These are phyloP conservation scores for Anolis apletophallus DNA, from an alignment of 2,797 vertebrate genomes.

Conservation along the genomic window DNA sequence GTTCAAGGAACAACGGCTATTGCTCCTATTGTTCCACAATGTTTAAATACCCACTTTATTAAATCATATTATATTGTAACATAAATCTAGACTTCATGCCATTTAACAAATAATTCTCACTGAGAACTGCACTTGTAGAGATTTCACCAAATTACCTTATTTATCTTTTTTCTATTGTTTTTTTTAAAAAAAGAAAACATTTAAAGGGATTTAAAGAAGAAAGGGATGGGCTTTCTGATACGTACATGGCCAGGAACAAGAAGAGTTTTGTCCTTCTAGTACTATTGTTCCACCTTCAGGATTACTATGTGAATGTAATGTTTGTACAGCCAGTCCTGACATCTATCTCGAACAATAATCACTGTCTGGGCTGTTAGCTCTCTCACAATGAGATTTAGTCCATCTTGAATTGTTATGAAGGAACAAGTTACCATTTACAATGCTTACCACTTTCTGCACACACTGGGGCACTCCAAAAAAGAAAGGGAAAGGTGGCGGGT, in stretches of 20 bases:
- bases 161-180: background rate
- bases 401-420: background rate
- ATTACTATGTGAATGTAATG: too few relatives aligned
- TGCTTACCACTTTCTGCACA: too few relatives aligned
- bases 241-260: too few relatives aligned
- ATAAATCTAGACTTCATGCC: constrained; percentile 4
- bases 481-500: background rate
- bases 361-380: too few relatives aligned
- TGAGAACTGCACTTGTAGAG: background rate
- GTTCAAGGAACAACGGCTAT: background rate
- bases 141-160: background rate
- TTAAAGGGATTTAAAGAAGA: background rate
- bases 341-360: too few relatives aligned
- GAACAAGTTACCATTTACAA: background rate
- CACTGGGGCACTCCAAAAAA: too few relatives aligned
- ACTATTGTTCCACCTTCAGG: too few relatives aligned
- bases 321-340: too few relatives aligned
- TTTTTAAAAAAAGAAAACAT: background rate
- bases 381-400: background rate
- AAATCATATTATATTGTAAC: background rate
- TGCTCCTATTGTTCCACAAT: background rate
- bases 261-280: too few relatives aligned
- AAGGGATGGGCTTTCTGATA: background rate
- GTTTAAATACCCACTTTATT: constrained; percentile 25
- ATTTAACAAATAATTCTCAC: background rate